Evolutionary conservation across 2,888 invertebrate species (phyloP), one percentile per base, ranked within the genome.

Genomic region (Hypselothyrea guttata): DNA sequence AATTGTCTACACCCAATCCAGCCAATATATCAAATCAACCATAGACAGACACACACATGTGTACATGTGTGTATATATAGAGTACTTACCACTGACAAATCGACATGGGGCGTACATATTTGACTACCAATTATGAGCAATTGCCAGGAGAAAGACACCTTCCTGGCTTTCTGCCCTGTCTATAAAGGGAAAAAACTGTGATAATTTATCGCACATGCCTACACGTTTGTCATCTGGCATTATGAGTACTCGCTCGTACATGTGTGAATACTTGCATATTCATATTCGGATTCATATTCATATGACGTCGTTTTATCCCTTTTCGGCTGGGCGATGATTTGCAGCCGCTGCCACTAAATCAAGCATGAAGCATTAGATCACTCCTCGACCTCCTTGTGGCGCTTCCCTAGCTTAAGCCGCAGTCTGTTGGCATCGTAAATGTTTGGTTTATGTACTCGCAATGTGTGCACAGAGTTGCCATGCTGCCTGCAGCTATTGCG

Each of bases 261-360:
- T 27, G 22, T 27, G 35, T 44, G 38, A 45, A 46, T 35, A 40
- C 35, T 49, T 46, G 35, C 56, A 63, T 69, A 58, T 71, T 67
- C 75, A 78, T 75, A 67, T 74, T 55, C 70, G 58, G 35, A n/a
- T n/a, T n/a, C n/a, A n/a, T 46, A 49, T 57, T 52, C 62, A 16
- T n/a, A 7, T 34, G 7, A 55, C 40, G 65, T 38, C 55, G 38
- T 52, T 52, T 63, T 76, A 77, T 74, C 75, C 78, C 62, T 75
- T 73, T 64, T 41, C 15, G 60, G 28, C 33, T 52, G 52, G 70
- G 71, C 84, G 81, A 88, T 87, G 87, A 87, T 84, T 87, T 87
- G 88, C 88, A 87, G 88, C 88, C 88, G 88, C 79, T 87, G 87
- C 84, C 86, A 87, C 72, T 87, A 82, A 86, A 87, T 88, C 86